Evolutionary conservation across 2,888 invertebrate genomes (phyloP).

Genomic region (Scaptodrosophila latifasciaeformis): DNA sequence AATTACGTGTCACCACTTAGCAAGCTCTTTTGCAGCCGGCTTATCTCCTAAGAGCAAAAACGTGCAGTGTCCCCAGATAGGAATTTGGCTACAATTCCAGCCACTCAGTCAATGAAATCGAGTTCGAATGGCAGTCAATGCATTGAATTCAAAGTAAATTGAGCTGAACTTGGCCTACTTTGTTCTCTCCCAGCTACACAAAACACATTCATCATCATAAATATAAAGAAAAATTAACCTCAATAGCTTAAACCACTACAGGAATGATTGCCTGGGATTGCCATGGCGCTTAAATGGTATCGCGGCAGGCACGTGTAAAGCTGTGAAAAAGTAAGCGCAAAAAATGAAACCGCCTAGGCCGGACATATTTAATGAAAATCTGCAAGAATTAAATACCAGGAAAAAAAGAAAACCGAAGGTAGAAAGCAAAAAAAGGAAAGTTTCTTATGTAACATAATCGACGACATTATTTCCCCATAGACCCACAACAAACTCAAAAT

Average conservation of each 20-base stretch:
- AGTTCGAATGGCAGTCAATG: neutral
- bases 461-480: slow-evolving; percentile 52
- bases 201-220: too few species aligned
- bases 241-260: slow-evolving; percentile 32
- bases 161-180: too few species aligned
- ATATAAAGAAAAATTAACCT: too few species aligned
- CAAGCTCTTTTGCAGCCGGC: slow-evolving; percentile 21
- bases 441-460: slow-evolving; percentile 53
- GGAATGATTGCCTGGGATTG: neutral
- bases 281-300: slow-evolving; percentile 17
- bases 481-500: slow-evolving; percentile 30
- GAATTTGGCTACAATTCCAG: slow-evolving; percentile 4
- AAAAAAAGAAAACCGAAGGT: slow-evolving; percentile 7
- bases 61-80: slow-evolving; percentile 11
- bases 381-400: slow-evolving; percentile 14
- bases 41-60: slow-evolving; percentile 9
- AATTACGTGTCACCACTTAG: neutral
- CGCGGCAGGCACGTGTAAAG: slow-evolving; percentile 32
- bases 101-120: neutral
- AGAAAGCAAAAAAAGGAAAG: neutral
- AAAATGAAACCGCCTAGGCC: neutral
- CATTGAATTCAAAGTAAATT: neutral
- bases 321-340: slow-evolving; percentile 5
- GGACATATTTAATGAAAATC: slow-evolving; percentile 14
- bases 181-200: too few species aligned